Evolutionary conservation across 2,797 vertebrate genomes (phyloP).

Genomic region (Hydrophis major): DNA sequence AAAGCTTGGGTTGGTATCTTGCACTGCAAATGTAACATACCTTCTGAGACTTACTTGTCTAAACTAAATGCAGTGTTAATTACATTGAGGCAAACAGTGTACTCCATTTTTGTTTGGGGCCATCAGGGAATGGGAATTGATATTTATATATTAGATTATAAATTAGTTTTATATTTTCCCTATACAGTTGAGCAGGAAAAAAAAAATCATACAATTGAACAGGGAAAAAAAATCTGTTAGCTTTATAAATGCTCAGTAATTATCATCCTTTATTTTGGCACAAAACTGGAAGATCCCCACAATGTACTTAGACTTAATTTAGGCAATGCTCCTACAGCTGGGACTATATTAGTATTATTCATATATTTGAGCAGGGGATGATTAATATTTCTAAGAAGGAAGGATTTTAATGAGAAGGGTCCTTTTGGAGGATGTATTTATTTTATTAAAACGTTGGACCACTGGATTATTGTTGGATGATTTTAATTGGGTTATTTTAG

Average conservation of each 20-base stretch:
- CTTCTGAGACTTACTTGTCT: background rate
- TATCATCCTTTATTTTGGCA: background rate
- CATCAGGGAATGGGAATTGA: background rate
- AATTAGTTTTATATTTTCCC: slow-evolving; percentile 3
- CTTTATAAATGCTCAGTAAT: background rate
- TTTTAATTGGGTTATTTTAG: background rate
- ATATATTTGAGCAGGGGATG: background rate
- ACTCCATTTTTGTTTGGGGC: background rate
- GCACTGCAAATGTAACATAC: background rate
- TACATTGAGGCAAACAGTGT: background rate
- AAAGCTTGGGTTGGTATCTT: background rate
- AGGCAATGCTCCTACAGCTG: background rate
- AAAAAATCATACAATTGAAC: background rate
- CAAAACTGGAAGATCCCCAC: background rate
- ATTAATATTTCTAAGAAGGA: background rate
- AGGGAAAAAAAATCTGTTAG: background rate
- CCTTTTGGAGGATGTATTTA: background rate
- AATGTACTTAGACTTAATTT: background rate
- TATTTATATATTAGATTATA: background rate
- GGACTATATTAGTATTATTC: background rate
- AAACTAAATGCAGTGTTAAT: background rate
- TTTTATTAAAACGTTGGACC: background rate
- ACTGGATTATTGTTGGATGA: background rate
- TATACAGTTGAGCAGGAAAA: background rate
- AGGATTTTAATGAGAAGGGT: background rate